A percentile compares a stretch with the other conserved stretches of the same genome.
These are phyloP conservation scores for Rhodeus uyekii DNA, from an alignment of 2,797 vertebrate genomes.

Conservation along the genomic window DNA sequence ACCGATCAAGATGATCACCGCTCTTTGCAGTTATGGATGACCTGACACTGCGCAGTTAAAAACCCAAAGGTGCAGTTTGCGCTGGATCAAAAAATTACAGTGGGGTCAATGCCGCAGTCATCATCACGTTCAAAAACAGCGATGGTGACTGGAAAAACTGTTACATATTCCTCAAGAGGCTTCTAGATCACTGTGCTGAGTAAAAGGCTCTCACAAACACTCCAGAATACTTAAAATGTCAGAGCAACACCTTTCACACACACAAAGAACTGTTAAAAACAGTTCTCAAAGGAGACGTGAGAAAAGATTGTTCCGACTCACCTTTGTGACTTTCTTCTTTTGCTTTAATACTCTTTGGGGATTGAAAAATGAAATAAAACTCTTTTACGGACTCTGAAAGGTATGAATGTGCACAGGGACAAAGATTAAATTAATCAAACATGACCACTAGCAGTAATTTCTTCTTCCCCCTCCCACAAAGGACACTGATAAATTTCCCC, in stretches of 20 bases:
- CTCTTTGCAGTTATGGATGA: slow-evolving; percentile 28
- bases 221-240: slow-evolving; percentile 21
- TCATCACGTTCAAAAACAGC: slow-evolving; percentile 28
- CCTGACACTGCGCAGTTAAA: not conserved
- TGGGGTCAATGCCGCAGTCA: slow-evolving; percentile 10
- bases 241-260: not conserved
- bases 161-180: slow-evolving; percentile 3
- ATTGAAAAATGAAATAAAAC: slow-evolving; percentile 18
- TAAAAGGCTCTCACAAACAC: slow-evolving; percentile 25
- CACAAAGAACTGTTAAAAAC: slow-evolving; percentile 1
- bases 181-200: not conserved
- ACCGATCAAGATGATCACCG: not conserved
- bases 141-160: slow-evolving; percentile 36
- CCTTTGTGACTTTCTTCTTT: not conserved
- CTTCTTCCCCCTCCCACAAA: not conserved
- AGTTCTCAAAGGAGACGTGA: slow-evolving; percentile 9
- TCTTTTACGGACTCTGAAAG: slow-evolving; percentile 3
- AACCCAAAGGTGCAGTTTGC: slow-evolving; percentile 38
- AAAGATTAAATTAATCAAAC: slow-evolving; percentile 25
- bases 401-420: not conserved
- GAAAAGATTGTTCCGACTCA: slow-evolving; percentile 15
- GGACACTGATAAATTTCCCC: not conserved
- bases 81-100: slow-evolving; percentile 34
- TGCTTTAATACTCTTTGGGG: slow-evolving; percentile 24
- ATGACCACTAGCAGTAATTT: not conserved